Percentiles rank a stretch among this genome's conserved stretches.
These are phyloP conservation scores for Mesoligia furuncula DNA, from an alignment of 2,888 invertebrate genomes.

Conservation along the genomic window DNA sequence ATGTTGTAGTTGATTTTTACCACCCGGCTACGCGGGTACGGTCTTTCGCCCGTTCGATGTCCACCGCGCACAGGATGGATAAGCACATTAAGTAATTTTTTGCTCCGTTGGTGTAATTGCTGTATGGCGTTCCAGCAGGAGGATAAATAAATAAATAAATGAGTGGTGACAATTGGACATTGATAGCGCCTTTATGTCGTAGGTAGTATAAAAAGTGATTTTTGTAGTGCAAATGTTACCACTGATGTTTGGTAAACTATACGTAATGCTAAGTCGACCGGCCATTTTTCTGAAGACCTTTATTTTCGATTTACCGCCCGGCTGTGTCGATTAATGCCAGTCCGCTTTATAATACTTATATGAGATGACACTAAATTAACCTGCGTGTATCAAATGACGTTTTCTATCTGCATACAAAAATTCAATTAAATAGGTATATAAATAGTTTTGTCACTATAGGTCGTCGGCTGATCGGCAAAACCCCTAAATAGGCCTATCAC, in stretches of 20 bases:
- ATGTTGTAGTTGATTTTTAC: not conserved
- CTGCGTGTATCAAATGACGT: not conserved
- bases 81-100: no score
- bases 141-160: no score
- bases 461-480: not conserved
- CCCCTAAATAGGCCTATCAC: not conserved
- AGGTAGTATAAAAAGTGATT: not conserved
- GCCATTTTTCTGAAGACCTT: not conserved
- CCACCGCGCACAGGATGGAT: no score
- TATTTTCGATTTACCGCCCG: not conserved
- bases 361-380: not conserved
- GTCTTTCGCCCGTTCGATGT: no score
- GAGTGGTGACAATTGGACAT: not conserved
- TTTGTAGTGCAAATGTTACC: not conserved
- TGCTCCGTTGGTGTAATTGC: no score
- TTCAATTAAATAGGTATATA: no score
- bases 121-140: no score
- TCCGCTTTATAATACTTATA: conserved; percentile 20
- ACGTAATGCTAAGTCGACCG: no score
- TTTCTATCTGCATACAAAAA: no score
- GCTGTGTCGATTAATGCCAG: no score
- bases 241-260: not conserved
- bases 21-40: no score
- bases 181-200: not conserved
- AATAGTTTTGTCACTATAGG: not conserved